These are phyloP conservation scores for Nothocercus julius DNA, from an alignment of 2,113 vertebrate genomes.

Conservation along the genomic window DNA sequence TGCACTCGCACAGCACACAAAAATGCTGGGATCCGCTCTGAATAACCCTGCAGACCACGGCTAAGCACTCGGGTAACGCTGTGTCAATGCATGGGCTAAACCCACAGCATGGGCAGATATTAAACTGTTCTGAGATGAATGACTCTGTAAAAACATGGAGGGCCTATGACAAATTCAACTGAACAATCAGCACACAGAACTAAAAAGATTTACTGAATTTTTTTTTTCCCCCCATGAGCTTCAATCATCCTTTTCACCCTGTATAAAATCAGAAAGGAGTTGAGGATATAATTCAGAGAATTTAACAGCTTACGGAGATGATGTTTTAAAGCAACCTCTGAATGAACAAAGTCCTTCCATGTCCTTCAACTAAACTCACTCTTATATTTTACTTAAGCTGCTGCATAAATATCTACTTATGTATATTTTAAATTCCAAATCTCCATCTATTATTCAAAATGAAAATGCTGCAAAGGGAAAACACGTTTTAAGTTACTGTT, in stretches of 20 bases:
- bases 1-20: rapidly evolving
- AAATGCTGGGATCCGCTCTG: background rate
- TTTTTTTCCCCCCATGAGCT: background rate
- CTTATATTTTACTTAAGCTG: background rate
- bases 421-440: background rate
- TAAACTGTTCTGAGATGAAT: background rate
- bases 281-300: background rate
- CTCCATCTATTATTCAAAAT: constrained; percentile 23
- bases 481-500: background rate
- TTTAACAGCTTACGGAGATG: constrained; percentile 49
- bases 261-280: constrained; percentile 31
- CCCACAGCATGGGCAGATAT: background rate
- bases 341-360: constrained; percentile 42
- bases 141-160: background rate
- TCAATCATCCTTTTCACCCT: constrained; percentile 11
- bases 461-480: background rate
- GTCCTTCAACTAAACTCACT: constrained; percentile 37
- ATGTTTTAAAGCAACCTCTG: constrained; percentile 12
- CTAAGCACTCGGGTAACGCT: background rate
- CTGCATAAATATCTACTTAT: background rate
- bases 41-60: background rate
- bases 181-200: background rate
- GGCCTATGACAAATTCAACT: background rate
- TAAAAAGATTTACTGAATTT: background rate
- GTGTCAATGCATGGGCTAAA: background rate